These are phyloP conservation scores for Frieseomelitta varia DNA, from an alignment of 1,140 invertebrate species.

Conservation along the genomic window DNA sequence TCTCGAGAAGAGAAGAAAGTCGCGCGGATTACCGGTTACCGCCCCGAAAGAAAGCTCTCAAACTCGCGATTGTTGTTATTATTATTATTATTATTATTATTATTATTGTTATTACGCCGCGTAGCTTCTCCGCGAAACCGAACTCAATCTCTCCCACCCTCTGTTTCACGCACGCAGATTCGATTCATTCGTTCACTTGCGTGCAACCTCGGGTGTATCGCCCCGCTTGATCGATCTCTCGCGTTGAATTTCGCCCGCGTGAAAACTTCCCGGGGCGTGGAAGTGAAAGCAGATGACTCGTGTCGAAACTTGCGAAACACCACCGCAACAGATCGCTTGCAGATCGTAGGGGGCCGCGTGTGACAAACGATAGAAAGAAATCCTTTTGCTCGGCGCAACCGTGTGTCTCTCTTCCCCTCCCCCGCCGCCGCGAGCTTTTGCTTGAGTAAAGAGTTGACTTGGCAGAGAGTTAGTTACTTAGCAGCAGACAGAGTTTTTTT, in stretches of 20 bases:
- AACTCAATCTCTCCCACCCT: not conserved
- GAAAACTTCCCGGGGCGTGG: not conserved
- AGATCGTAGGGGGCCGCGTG: constrained; percentile 5
- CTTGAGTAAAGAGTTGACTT: constrained; percentile 26
- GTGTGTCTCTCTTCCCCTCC: not conserved
- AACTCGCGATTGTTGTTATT: too few species aligned
- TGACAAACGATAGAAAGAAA: too few species aligned
- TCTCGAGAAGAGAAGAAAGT: too few species aligned
- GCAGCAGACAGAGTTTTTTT: constrained; percentile 4
- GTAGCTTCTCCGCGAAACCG: not conserved
- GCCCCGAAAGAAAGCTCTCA: too few species aligned
- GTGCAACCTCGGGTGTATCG: not conserved
- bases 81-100: too few species aligned
- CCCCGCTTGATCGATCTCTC: constrained; percentile 18
- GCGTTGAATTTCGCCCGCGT: not conserved
- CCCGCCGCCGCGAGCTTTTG: constrained; percentile 19
- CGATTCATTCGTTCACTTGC: too few species aligned
- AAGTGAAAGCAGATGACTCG: constrained; percentile 8
- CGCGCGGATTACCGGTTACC: too few species aligned
- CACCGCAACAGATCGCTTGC: constrained; percentile 1
- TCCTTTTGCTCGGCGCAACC: not conserved
- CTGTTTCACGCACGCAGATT: too few species aligned
- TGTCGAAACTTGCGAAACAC: not conserved
- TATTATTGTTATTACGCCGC: too few species aligned
- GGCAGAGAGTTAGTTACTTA: constrained; percentile 1